A percentile compares a stretch with the other conserved stretches of the same genome.
phyloP scores from a whole-genome alignment of 2,888 invertebrate species.

The Spilarctia lutea region DNA sequence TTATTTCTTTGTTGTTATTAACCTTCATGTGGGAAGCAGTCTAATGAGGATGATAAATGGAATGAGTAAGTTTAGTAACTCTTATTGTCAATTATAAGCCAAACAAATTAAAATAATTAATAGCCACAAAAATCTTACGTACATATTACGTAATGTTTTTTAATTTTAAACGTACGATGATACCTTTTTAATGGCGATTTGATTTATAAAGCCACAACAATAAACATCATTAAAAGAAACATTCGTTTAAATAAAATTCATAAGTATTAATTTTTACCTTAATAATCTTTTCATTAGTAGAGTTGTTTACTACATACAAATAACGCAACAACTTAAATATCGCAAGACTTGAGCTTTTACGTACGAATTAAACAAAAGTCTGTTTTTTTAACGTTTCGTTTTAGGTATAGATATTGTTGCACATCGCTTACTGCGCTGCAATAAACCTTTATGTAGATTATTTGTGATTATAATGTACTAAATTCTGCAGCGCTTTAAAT shows the following conservation, averaged over 20 bases:
- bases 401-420: too few species aligned
- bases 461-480: neutral
- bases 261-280: too few species aligned
- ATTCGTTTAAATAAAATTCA: neutral
- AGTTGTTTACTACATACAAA: too few species aligned
- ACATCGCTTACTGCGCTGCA: too few species aligned
- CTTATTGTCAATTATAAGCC: too few species aligned
- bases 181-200: neutral
- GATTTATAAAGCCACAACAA: neutral
- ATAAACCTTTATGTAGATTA: too few species aligned
- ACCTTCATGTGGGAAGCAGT: too few species aligned
- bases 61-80: too few species aligned
- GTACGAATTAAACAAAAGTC: too few species aligned
- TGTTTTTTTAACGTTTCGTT: neutral
- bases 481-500: neutral
- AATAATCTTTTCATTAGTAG: too few species aligned
- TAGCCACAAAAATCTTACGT: neutral
- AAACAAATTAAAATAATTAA: neutral
- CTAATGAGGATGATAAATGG: too few species aligned
- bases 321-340: neutral
- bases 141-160: constrained; percentile 1
- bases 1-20: neutral
- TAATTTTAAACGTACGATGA: neutral
- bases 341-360: neutral
- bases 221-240: neutral